Evolutionary conservation across 2,797 vertebrate species (phyloP).

Genomic region (Tamandua tetradactyla): DNA sequence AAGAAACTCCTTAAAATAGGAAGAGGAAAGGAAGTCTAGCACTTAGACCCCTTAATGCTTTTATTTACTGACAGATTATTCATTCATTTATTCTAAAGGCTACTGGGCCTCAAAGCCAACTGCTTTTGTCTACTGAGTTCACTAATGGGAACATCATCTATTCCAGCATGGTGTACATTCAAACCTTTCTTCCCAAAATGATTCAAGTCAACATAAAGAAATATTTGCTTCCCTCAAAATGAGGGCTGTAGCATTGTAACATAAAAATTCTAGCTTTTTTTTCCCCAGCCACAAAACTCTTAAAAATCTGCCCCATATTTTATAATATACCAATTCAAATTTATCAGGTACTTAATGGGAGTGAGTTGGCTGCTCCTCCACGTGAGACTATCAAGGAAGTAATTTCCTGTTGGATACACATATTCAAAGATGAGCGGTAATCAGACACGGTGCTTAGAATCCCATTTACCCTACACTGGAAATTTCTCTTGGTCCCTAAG

Average conservation of each 20-base stretch:
- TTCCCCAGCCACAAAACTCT: neutral
- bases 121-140: neutral
- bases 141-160: neutral
- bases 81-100: neutral
- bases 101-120: neutral
- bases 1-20: neutral
- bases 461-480: neutral
- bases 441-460: neutral
- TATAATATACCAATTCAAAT: conserved; percentile 2
- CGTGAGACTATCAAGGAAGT: neutral
- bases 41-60: neutral
- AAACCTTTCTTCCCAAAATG: neutral
- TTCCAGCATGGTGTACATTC: neutral
- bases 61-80: neutral
- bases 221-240: neutral
- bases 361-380: neutral
- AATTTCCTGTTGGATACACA: conserved; percentile 36
- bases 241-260: neutral
- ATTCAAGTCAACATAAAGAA: neutral
- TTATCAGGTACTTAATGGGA: conserved; percentile 32
- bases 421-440: conserved; percentile 12
- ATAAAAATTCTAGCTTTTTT: neutral
- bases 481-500: neutral
- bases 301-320: neutral
- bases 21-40: neutral